Evolutionary conservation across 2,113 vertebrate genomes (phyloP).

Genomic region (Pelvicachromis taeniatus): DNA sequence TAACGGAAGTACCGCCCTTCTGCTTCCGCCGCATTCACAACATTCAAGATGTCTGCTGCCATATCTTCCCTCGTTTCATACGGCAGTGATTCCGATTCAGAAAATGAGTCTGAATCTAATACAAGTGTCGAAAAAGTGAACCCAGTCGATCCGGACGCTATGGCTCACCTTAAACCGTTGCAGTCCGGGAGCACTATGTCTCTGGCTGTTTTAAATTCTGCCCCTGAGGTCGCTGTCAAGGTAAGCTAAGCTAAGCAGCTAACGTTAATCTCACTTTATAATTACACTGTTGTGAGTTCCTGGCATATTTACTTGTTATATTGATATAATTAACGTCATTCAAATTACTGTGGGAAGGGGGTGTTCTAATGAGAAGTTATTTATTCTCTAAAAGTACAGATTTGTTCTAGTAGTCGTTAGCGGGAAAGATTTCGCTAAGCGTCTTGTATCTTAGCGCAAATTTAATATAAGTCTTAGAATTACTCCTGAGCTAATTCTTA

Average conservation of each 20-base stretch:
- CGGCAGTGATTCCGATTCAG: constrained; percentile 84
- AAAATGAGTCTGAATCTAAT: constrained; percentile 75
- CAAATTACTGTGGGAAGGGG: background rate
- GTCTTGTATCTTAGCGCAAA: background rate
- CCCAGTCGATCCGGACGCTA: constrained; percentile 68
- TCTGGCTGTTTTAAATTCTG: constrained; percentile 79
- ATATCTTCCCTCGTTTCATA: constrained; percentile 84
- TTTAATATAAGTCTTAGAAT: background rate
- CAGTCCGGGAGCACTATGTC: constrained; percentile 44
- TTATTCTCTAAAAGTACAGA: background rate
- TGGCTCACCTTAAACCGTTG: constrained; percentile 77
- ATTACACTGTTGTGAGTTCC: background rate
- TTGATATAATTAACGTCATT: background rate
- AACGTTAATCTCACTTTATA: background rate
- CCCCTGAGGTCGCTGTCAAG: constrained; percentile 92
- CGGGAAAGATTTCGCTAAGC: background rate
- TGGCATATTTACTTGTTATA: background rate
- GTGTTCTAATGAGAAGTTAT: background rate
- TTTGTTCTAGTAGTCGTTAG: background rate
- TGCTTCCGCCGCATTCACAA: constrained; percentile 61
- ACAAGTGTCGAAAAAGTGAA: constrained; percentile 31
- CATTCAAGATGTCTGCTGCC: constrained; percentile 84
- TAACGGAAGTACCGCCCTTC: constrained; percentile 40
- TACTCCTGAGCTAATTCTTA: background rate
- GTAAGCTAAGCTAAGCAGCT: constrained; percentile 75